Evolutionary conservation across 2,113 vertebrate species (phyloP), one percentile per base, ranked within the genome.

Genomic region (Prochilodus magdalenae): DNA sequence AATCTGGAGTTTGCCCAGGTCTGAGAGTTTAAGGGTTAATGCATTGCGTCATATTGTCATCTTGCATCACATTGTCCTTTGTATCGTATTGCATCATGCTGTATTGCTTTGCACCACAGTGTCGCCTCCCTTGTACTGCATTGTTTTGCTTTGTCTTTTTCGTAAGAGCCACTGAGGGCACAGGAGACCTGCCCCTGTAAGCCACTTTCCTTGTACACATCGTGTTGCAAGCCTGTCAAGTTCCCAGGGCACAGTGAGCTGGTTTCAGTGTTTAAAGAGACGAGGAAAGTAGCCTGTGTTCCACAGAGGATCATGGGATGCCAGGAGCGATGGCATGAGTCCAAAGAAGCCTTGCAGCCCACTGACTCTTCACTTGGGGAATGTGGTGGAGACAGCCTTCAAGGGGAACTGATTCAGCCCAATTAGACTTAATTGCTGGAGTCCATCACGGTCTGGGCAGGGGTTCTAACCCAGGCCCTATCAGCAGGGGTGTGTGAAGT

Each of bases 321-420:
- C 90, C 91, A 90, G 84, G 87, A 92, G 89, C 87, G 85, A 92
- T 92, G 92, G 87, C 90, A 91, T 88, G 88, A 86, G 84, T 91
- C 91, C 88, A 88, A 84, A 78, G 53, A 18, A 85, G 88, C 90
- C 88, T 85, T 71, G 24, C 53, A 83, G 88, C 88, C 89, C 91
- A 92, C 88, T 86, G 89, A 88, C 86, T 88, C 87, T 85, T 84
- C 89, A 89, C 83, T 77, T 4, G 53, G 53, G 53, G 53, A 55
- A 84, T 85, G 81, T 83, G 85, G 82, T 73, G 86, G 69, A 65
- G 90, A 90, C 87, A 55, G 53, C 53, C 53, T 55, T 55, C 84
- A 87, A 87, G 87, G 85, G 89, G 87, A 91, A 88, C 85, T 85
- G 84, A 85, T 91, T 86, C 77, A 86, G 86, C 85, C 87, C 89